These are phyloP conservation scores for Epistrophe eligans DNA, from an alignment of 2,888 invertebrate species.

Conservation along the genomic window DNA sequence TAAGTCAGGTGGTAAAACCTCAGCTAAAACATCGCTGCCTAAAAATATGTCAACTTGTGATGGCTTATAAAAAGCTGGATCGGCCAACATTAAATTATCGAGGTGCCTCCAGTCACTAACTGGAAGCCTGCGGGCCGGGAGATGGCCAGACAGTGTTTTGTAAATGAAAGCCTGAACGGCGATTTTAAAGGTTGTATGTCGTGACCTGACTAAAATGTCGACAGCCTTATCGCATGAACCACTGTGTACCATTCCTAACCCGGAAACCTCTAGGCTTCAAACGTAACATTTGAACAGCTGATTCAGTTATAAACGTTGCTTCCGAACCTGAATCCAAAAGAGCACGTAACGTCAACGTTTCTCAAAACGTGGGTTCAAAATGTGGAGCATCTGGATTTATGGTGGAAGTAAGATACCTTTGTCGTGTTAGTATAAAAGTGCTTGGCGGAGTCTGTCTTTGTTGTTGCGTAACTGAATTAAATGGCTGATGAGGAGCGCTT, in stretches of 20 bases:
- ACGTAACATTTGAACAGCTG: not conserved
- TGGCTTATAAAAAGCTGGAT: not conserved
- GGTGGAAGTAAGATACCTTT: not conserved
- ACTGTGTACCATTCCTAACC: slow-evolving; percentile 1
- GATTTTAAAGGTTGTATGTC: slow-evolving; percentile 6
- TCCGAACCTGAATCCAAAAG: not conserved
- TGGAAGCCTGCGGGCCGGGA: not conserved
- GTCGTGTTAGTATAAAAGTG: not conserved
- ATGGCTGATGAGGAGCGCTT: not conserved
- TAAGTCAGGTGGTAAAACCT: not conserved
- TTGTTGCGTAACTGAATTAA: not conserved
- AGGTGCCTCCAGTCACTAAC: not conserved
- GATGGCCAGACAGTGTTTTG: not conserved
- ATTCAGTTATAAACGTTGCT: not conserved
- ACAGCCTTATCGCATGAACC: not conserved
- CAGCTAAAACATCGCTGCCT: slow-evolving; percentile 30
- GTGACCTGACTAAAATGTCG: not conserved
- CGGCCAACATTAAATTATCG: not conserved
- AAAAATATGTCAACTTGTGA: slow-evolving; percentile 15
- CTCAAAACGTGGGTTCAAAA: not conserved
- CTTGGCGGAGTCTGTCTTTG: not conserved
- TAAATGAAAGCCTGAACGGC: not conserved
- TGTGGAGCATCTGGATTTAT: not conserved
- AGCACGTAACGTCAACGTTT: not conserved
- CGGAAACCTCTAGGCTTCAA: not conserved